Percentiles rank a stretch among this genome's conserved stretches.
phyloP scores from a whole-genome alignment of 2,797 vertebrate genomes.

The Cetoscarus ocellatus region DNA sequence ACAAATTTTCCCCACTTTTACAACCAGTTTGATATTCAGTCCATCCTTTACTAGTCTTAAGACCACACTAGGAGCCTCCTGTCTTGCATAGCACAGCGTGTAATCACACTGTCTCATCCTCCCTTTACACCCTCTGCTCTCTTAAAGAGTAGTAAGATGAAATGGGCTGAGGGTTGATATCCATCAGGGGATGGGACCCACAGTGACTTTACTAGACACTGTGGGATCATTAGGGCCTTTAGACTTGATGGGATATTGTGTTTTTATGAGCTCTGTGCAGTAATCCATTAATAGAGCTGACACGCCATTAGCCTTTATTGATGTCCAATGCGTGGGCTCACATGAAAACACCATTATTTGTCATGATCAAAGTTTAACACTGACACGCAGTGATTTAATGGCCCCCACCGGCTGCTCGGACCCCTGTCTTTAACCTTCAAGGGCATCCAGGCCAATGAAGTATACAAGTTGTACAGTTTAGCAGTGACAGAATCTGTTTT shows the following conservation, averaged over 20 bases:
- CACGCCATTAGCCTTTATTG: conserved; percentile 80
- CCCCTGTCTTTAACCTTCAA: conserved; percentile 67
- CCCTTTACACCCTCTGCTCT: conserved; percentile 51
- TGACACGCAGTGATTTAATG: conserved; percentile 69
- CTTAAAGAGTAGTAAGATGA: conserved; percentile 68
- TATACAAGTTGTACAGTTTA: conserved; percentile 24
- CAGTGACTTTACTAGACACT: conserved; percentile 74
- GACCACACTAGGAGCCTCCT: conserved; percentile 22
- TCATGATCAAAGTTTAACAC: conserved; percentile 76
- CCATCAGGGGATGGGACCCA: conserved; percentile 71
- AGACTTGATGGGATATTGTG: conserved; percentile 77
- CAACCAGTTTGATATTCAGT: conserved; percentile 28
- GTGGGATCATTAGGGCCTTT: conserved; percentile 78
- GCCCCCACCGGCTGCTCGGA: conserved; percentile 33
- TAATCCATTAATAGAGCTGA: conserved; percentile 79
- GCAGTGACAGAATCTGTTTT: conserved; percentile 18
- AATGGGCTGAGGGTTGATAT: conserved; percentile 68
- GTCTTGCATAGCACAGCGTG: conserved; percentile 30
- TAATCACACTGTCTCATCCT: conserved; percentile 40
- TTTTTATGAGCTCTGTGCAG: conserved; percentile 79
- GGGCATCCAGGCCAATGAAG: conserved; percentile 53
- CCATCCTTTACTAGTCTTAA: conserved; percentile 24
- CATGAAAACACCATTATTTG: conserved; percentile 79
- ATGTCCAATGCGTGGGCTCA: conserved; percentile 71
- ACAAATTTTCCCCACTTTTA: conserved; percentile 21